Base-by-base conservation (phyloP, 1,140 invertebrate genomes). In the Cheumatopsyche charites region DNA sequence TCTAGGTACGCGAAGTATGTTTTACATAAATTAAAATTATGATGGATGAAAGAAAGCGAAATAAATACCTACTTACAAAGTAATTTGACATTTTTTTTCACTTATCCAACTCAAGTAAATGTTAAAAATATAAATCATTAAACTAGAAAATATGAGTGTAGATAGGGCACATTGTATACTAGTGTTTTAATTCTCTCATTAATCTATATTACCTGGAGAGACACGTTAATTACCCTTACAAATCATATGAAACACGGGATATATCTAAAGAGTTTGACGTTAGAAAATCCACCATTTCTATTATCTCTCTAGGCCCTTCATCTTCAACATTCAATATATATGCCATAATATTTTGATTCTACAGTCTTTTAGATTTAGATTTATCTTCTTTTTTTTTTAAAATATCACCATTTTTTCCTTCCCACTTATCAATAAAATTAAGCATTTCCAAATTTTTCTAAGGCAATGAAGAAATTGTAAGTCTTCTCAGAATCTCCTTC, bases 151-250 rank as follows among this genome's bases (percentile, higher is more conserved):
- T n/a, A n/a, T 76, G 72, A 70, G 72, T 76, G 75, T 76, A 76
- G 72, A 76, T 76, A 76, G 75, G 75, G 75, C 75, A 76, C 75
- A 76, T 76, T 73, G 72, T 76, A 72, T 65, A 68, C 75, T 75
- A 76, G 71, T 72, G 70, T 61, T 73, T 73, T 68, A 75, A 61
- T 75, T 67, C 47, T 70, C 41, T 61, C 62, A 11, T 65, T 67
- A 25, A 21, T 61, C 26, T 62, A 12, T 42, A 58, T 25, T 66
- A 66, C 41, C 55, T 58, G 55, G 41, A 66, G 63, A 66, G 21
- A 23, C 41, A 19, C 17, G 19, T 21, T n/a, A n/a, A 19, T 13
- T 61, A 49, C 62, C 29, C 43, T 66, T 23, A 9, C 41, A 66
- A 43, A 66, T 47, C 23, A 45, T 70, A 43, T 29, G 58, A 70